These are phyloP conservation scores for Abrostola tripartita DNA, from an alignment of 2,888 invertebrate species.

Conservation along the genomic window DNA sequence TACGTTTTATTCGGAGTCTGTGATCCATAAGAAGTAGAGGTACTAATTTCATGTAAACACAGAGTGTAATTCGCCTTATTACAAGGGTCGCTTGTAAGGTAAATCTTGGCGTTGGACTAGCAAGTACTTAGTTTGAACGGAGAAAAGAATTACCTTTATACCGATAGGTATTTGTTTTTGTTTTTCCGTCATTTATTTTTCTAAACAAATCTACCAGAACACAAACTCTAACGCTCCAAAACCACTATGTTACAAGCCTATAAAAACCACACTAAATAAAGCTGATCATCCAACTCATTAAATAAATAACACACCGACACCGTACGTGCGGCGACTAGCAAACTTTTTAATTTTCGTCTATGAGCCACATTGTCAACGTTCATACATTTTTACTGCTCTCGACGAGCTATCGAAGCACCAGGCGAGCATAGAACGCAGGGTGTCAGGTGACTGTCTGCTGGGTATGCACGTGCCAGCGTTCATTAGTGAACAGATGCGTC, in stretches of 20 bases:
- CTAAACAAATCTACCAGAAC: neutral
- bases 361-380: conserved; percentile 41
- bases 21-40: conserved; percentile 29
- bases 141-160: neutral
- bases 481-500: conserved; percentile 77
- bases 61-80: conserved; percentile 27
- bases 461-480: conserved; percentile 71
- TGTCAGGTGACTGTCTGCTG: conserved; percentile 64
- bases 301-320: conserved; percentile 36
- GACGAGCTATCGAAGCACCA: conserved; percentile 23
- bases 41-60: conserved; percentile 33
- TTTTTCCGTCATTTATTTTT: neutral
- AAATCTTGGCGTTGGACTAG: neutral
- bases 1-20: conserved; percentile 43
- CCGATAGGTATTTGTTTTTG: too few relatives aligned
- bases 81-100: conserved; percentile 8
- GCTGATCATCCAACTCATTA: conserved; percentile 36
- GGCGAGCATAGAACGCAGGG: conserved; percentile 59
- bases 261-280: conserved; percentile 2
- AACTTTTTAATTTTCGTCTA: conserved; percentile 56
- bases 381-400: conserved; percentile 38
- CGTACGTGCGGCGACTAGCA: conserved; percentile 50
- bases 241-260: neutral
- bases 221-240: neutral
- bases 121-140: neutral